Evolutionary conservation across 2,797 vertebrate genomes (phyloP).

Genomic region (Staurois parvus): DNA sequence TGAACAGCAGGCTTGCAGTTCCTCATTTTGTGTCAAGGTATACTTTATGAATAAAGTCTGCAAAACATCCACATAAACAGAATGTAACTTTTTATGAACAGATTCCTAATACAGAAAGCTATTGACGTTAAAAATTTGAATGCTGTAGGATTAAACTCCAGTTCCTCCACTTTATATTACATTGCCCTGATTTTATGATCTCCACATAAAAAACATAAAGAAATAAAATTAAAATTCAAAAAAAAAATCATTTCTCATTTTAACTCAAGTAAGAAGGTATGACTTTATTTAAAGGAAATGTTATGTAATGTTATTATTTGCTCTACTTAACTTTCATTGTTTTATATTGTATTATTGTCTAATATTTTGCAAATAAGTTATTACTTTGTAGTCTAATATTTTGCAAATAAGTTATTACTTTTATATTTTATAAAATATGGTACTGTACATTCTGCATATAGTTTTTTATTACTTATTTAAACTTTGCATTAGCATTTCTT

Average conservation of each 20-base stretch:
- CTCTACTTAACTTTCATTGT: too few species aligned
- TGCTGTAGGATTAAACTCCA: constrained; percentile 56
- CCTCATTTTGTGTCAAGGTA: constrained; percentile 47
- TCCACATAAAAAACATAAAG: constrained; percentile 34
- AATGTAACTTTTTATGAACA: constrained; percentile 63
- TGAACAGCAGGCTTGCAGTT: constrained; percentile 51
- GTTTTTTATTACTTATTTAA: too few species aligned
- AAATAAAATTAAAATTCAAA: constrained; percentile 42
- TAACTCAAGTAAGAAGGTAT: not conserved
- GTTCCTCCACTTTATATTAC: constrained; percentile 59
- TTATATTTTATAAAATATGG: too few species aligned
- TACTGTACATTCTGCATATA: too few species aligned
- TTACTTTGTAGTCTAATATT: too few species aligned
- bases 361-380: too few species aligned
- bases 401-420: too few species aligned
- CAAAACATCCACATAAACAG: constrained; percentile 63
- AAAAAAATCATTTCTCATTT: not conserved
- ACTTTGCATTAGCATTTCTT: too few species aligned
- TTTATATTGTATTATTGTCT: too few species aligned
- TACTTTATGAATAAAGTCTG: constrained; percentile 64
- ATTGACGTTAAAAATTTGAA: constrained; percentile 61
- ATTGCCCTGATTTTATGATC: constrained; percentile 48
- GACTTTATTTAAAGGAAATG: not conserved
- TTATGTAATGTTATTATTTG: not conserved
- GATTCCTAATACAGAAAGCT: constrained; percentile 59